Conservation (phyloP, 2,113 vertebrate genomes). For the Eurypyga helias region DNA sequence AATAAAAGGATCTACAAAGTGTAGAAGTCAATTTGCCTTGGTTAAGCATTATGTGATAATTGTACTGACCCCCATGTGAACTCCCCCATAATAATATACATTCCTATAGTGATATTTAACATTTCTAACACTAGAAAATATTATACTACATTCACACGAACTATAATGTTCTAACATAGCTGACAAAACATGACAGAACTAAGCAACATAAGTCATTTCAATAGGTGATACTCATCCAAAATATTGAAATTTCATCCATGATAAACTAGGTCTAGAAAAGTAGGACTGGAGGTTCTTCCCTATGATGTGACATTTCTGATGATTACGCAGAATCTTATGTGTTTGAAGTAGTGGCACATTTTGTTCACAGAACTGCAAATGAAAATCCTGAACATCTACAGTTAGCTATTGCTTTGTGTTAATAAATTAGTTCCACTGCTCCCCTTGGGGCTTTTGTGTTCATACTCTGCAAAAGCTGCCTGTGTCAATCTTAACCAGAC, state of each 20-base stretch:
- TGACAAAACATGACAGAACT: slow-evolving; percentile 68
- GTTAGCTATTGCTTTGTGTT: not conserved
- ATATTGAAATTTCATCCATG: slow-evolving; percentile 16
- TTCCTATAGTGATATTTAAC: slow-evolving; percentile 36
- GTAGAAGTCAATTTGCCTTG: slow-evolving; percentile 69
- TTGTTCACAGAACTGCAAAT: not conserved
- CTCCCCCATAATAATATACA: slow-evolving; percentile 61
- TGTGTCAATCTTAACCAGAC: not conserved
- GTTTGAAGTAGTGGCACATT: not conserved
- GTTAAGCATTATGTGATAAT: slow-evolving; percentile 71
- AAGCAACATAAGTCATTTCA: slow-evolving; percentile 65
- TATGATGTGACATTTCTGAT: not conserved
- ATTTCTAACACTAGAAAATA: slow-evolving; percentile 37
- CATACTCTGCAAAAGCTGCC: not conserved
- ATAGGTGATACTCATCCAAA: slow-evolving; percentile 55
- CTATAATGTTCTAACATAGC: slow-evolving; percentile 64
- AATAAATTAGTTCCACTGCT: not conserved
- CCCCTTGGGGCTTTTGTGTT: not conserved
- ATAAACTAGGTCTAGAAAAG: not conserved
- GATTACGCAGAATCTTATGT: not conserved
- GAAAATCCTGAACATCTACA: not conserved
- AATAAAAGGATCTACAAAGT: slow-evolving; percentile 36
- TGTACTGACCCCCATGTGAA: slow-evolving; percentile 47
- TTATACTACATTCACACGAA: slow-evolving; percentile 68
- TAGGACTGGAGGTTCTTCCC: not conserved